A percentile compares a stretch with the other conserved stretches of the same genome.
Conservation (phyloP, 1,140 invertebrate species). For the Bombus waltoni region DNA sequence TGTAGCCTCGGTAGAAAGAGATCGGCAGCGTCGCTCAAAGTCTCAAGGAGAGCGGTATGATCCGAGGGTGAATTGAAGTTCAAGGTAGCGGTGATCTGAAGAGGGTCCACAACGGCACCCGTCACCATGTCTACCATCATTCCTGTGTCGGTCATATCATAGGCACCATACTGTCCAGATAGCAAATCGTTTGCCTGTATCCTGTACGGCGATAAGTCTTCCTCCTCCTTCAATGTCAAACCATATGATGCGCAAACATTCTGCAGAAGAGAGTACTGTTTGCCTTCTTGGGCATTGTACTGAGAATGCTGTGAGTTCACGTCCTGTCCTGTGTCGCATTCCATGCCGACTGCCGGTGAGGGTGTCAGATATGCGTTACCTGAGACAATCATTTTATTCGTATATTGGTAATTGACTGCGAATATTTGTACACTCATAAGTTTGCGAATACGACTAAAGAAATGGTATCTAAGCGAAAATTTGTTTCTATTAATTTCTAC, state of each 20-base stretch:
- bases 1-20: constrained; percentile 88
- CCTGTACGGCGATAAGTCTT: constrained; percentile 89
- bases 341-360: constrained; percentile 86
- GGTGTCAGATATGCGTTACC: constrained; percentile 84
- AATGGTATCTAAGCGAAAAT: background rate
- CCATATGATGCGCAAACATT: constrained; percentile 89
- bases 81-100: constrained; percentile 91
- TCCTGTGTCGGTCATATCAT: constrained; percentile 88
- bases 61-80: constrained; percentile 90
- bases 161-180: constrained; percentile 86
- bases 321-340: constrained; percentile 88
- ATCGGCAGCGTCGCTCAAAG: constrained; percentile 89
- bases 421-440: background rate
- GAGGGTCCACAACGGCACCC: constrained; percentile 89
- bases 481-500: background rate
- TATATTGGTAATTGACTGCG: background rate
- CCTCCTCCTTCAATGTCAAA: constrained; percentile 89
- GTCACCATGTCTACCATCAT: constrained; percentile 92
- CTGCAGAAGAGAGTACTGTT: constrained; percentile 91
- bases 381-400: constrained; percentile 41
- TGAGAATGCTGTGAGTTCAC: constrained; percentile 78
- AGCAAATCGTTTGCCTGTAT: constrained; percentile 85
- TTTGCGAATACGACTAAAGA: background rate
- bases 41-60: constrained; percentile 87
- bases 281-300: constrained; percentile 83